A percentile compares a stretch with the other conserved stretches of the same genome.
Evolutionary conservation across 2,888 invertebrate species (phyloP).

Genomic region (Torymus texanus): DNA sequence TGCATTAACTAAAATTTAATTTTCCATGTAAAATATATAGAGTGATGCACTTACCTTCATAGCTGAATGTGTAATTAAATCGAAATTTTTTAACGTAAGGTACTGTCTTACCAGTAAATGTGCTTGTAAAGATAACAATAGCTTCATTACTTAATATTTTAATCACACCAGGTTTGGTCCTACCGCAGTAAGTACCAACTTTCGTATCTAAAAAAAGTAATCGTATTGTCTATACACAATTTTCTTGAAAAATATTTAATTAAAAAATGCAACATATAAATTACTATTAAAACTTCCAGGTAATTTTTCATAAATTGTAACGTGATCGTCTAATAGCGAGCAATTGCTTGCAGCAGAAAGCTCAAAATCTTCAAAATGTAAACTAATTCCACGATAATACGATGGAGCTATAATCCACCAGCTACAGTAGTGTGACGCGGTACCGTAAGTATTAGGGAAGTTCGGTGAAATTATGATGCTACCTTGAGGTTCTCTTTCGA

Average conservation of each 20-base stretch:
- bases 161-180: slow-evolving; percentile 70
- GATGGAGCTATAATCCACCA: slow-evolving; percentile 81
- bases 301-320: slow-evolving; percentile 70
- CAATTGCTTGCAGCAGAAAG: slow-evolving; percentile 71
- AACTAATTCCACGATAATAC: slow-evolving; percentile 74
- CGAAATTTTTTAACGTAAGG: slow-evolving; percentile 77
- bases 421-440: slow-evolving; percentile 79
- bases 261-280: neutral
- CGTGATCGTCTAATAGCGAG: slow-evolving; percentile 72
- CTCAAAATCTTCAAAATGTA: slow-evolving; percentile 73
- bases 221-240: neutral
- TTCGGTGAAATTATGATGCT: slow-evolving; percentile 83
- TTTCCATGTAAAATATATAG: neutral
- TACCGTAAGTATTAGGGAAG: slow-evolving; percentile 79
- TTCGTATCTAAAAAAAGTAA: slow-evolving; percentile 51
- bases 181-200: slow-evolving; percentile 75
- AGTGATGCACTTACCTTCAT: slow-evolving; percentile 72
- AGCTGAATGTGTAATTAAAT: slow-evolving; percentile 79
- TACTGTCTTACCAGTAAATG: slow-evolving; percentile 8
- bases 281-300: slow-evolving; percentile 59
- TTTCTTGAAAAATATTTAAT: too few species aligned
- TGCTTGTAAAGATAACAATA: slow-evolving; percentile 77
- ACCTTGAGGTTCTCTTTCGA: slow-evolving; percentile 76
- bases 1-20: neutral
- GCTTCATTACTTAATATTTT: slow-evolving; percentile 77